These are phyloP conservation scores for Elysia crispata DNA, from an alignment of 2,888 invertebrate species.

Conservation along the genomic window DNA sequence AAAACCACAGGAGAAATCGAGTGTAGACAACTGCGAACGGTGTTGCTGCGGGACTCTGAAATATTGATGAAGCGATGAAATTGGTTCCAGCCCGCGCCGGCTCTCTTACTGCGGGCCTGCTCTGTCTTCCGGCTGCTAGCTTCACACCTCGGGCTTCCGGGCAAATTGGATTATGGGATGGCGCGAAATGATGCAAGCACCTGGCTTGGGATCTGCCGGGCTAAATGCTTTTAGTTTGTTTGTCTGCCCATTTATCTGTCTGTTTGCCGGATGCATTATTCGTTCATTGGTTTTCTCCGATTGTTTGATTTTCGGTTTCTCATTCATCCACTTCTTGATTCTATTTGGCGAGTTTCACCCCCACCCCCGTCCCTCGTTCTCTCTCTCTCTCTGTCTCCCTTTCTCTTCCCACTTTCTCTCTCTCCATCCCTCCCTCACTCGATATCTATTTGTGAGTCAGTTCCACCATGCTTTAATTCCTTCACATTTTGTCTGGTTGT, in stretches of 20 bases:
- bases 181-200: constrained; percentile 45
- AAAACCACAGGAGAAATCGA: constrained; percentile 17
- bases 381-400: background rate
- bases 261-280: no score
- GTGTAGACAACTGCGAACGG: constrained; percentile 31
- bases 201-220: constrained; percentile 22
- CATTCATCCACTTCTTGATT: no score
- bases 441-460: background rate
- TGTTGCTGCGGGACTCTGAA: constrained; percentile 41
- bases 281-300: no score
- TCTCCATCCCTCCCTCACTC: background rate
- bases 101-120: no score
- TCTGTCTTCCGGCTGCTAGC: constrained; percentile 30
- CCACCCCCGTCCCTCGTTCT: no score
- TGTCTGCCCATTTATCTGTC: background rate
- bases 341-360: no score
- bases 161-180: constrained; percentile 46
- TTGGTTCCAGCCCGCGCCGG: constrained; percentile 29
- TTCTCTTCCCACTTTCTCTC: background rate
- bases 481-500: no score
- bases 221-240: background rate
- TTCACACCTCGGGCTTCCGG: constrained; percentile 42
- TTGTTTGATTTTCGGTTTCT: no score
- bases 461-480: background rate
- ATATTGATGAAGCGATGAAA: constrained; percentile 48